Conservation (phyloP, 2,797 vertebrate species). For the Odontamblyopus rebecca region DNA sequence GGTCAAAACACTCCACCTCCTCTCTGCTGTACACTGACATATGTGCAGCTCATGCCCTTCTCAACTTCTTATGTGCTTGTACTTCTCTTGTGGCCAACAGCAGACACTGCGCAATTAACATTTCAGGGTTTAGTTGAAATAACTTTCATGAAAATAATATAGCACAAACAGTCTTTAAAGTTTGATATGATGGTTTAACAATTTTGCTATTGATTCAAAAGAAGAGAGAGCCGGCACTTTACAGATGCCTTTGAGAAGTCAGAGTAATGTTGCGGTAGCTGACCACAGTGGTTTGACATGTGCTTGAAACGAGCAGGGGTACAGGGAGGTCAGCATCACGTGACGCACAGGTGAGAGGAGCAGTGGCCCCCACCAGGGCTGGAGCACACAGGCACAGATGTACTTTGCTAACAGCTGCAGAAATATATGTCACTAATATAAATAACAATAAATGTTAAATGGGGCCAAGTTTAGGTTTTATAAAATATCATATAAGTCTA, state of each 20-base stretch:
- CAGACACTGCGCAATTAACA: not conserved
- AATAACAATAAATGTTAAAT: too few relatives aligned
- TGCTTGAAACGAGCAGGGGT: not conserved
- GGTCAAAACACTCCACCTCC: conserved; percentile 8
- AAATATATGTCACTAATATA: too few relatives aligned
- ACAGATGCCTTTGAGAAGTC: not conserved
- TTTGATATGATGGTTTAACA: too few relatives aligned
- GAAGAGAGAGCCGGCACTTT: not conserved
- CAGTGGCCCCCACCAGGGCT: not conserved
- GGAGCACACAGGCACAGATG: too few relatives aligned
- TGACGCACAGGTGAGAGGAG: not conserved
- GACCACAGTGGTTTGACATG: not conserved
- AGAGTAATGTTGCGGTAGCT: conserved; percentile 1
- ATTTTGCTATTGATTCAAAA: not conserved
- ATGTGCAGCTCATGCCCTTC: not conserved
- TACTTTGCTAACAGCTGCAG: too few relatives aligned
- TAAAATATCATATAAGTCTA: too few relatives aligned
- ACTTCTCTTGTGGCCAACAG: not conserved
- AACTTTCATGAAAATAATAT: not conserved
- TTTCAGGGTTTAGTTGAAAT: not conserved
- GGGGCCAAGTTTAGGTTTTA: too few relatives aligned
- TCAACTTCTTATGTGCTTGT: not conserved
- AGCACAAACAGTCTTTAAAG: not conserved
- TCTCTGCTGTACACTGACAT: not conserved
- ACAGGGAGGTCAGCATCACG: not conserved